Evolutionary conservation across 2,888 invertebrate genomes (phyloP).

Genomic region (Parnassius mnemosyne): DNA sequence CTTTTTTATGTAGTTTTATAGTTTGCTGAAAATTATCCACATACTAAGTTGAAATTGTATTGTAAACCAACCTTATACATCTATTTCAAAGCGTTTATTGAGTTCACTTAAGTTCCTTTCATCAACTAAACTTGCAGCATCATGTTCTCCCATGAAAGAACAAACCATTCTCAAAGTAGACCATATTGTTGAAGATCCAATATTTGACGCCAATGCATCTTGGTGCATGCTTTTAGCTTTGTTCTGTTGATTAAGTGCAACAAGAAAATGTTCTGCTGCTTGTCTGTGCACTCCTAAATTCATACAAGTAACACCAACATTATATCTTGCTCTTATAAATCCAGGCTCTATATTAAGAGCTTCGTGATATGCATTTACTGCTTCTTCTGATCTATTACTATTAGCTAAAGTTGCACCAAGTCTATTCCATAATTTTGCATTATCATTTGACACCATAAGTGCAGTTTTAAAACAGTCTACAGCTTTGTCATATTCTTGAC

Average conservation of each 20-base stretch:
- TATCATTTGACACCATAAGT: conserved; percentile 87
- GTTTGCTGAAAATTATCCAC: too few relatives aligned
- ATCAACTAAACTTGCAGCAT: conserved; percentile 82
- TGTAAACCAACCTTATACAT: conserved; percentile 33
- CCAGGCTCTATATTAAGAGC: conserved; percentile 96
- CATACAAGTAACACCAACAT: conserved; percentile 98
- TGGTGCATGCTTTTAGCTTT: conserved; percentile 68
- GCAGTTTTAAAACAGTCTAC: conserved; percentile 97
- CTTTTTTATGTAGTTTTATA: not conserved
- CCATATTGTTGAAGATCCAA: conserved; percentile 95
- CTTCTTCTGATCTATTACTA: conserved; percentile 96
- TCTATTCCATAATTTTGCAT: conserved; percentile 97
- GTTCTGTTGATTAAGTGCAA: conserved; percentile 95
- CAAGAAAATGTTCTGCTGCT: conserved; percentile 96
- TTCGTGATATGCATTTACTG: conserved; percentile 96
- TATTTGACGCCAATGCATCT: conserved; percentile 65
- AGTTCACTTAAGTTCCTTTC: conserved; percentile 81
- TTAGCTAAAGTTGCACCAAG: conserved; percentile 98
- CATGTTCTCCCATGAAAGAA: conserved; percentile 87
- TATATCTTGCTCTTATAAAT: conserved; percentile 97
- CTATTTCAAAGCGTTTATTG: conserved; percentile 76
- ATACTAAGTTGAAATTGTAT: not conserved
- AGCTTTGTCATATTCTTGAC: conserved; percentile 96
- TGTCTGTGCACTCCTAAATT: conserved; percentile 96
- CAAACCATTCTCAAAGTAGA: conserved; percentile 93